Evolutionary conservation across 2,113 vertebrate genomes (phyloP), one percentile per base, ranked within the genome.

Genomic region (Manacus vitellinus): DNA sequence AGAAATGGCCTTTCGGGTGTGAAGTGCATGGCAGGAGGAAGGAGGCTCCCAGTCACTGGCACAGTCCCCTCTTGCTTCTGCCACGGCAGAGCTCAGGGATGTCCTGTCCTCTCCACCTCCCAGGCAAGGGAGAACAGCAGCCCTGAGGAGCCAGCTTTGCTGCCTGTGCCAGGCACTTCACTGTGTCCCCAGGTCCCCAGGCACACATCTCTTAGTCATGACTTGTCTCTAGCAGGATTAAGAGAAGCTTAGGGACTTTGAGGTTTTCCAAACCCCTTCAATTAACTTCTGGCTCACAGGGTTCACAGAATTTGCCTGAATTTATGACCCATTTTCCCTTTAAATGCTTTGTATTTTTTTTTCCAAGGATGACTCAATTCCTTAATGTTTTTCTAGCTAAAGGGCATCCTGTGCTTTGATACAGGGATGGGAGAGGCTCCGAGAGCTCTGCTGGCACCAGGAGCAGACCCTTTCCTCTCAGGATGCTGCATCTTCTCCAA

Each of bases 311-410:
- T 90, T 91, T 89, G 73, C 86, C 86, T 95, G 76, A 92, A 93
- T 96, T 95, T 97, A 95, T 96, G 85, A 93, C 82, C 95, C 68
- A 65, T 94, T 97, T 97, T 97, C 59, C 82, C 83, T 94, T 93
- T 87, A 92, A 94, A 95, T 72, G n/a, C 56, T 20, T 81, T 47
- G 3, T 85, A 39, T 58, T 88, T 83, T 94, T 92, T 56, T 87
- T 94, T 85, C 94, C 76, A 81, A 84, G 76, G 83, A 91, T 95
- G 88, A 94, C 75, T 95, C 95, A 90, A 30, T 84, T 87, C 84
- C 70, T 85, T 74, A 78, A 89, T 96, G 91, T 94, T 96, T 96
- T 95, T 71, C 79, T 96, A 85, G 92, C 96, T 96, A 87, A 95
- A 94, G 92, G 96, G 90, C 96, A 96, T 96, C 95, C 93, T 96